Conservation (phyloP, 1,140 invertebrate species). For the Procambarus clarkii region DNA sequence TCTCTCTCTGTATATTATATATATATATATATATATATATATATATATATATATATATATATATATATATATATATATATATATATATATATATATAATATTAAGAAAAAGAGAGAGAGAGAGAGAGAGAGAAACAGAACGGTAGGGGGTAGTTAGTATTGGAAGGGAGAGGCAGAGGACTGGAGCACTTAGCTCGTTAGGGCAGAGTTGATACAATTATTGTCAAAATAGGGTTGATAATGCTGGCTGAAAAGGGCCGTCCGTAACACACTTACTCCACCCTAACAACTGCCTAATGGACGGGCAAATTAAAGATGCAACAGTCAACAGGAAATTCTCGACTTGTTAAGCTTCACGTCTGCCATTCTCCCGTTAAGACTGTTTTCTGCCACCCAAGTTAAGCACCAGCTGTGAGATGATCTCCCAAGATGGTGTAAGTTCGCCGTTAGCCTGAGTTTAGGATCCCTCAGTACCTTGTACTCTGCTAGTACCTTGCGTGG, state of each 20-base stretch:
- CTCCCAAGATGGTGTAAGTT: slow-evolving; percentile 4
- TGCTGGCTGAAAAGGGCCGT: slow-evolving; percentile 59
- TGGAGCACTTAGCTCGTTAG: slow-evolving; percentile 68
- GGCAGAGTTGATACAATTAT: slow-evolving; percentile 69
- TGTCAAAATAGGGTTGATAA: slow-evolving; percentile 69
- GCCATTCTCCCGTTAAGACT: background rate
- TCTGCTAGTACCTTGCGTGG: no score
- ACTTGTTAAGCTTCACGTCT: background rate
- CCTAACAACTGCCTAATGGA: slow-evolving; percentile 65
- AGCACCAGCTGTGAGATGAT: background rate
- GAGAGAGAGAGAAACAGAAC: slow-evolving; percentile 21
- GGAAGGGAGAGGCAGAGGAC: slow-evolving; percentile 47
- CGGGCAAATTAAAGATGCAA: slow-evolving; percentile 62
- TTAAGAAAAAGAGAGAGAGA: background rate
- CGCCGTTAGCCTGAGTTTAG: slow-evolving; percentile 10
- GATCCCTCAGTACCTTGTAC: no score
- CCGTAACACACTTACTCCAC: slow-evolving; percentile 57
- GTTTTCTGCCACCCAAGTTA: background rate
- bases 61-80: no score
- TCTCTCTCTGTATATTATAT: no score
- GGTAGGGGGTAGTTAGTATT: slow-evolving; percentile 4
- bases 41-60: no score
- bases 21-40: no score
- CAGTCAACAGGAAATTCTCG: slow-evolving; percentile 44
- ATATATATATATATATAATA: no score